Percentiles rank a stretch among this genome's conserved stretches.
phyloP scores from a whole-genome alignment of 2,113 vertebrate species.

The Syngnathoides biaculeatus region DNA sequence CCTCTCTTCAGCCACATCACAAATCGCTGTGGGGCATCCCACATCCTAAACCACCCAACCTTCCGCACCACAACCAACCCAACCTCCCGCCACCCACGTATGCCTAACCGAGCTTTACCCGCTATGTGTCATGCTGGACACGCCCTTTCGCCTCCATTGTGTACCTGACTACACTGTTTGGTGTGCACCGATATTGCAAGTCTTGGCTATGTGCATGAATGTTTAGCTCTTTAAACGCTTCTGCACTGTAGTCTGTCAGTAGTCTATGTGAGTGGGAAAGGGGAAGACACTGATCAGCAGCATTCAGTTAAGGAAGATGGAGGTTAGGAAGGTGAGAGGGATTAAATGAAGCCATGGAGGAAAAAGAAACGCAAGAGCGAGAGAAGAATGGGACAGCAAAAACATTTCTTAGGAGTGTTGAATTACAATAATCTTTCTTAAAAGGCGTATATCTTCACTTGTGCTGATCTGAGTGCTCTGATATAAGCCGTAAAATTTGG shows the following conservation, averaged over 20 bases:
- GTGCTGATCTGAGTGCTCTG: background rate
- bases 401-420: conserved; percentile 22
- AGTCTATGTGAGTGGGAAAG: conserved; percentile 67
- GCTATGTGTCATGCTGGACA: conserved; percentile 44
- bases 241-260: conserved; percentile 76
- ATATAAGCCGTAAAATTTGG: background rate
- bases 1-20: conserved; percentile 43
- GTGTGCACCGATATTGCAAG: background rate
- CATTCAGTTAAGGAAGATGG: conserved; percentile 54
- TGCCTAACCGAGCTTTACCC: conserved; percentile 62
- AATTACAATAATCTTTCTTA: background rate
- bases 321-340: conserved; percentile 41
- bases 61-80: conserved; percentile 20
- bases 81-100: conserved; percentile 59
- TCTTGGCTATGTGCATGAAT: conserved; percentile 28
- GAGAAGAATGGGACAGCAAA: conserved; percentile 38
- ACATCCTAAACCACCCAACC: conserved; percentile 20
- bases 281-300: conserved; percentile 56
- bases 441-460: background rate
- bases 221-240: conserved; percentile 18
- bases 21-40: conserved; percentile 40
- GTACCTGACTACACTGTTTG: background rate
- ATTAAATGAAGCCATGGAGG: conserved; percentile 47
- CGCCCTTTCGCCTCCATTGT: background rate
- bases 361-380: conserved; percentile 25